Conservation (phyloP, 1,140 invertebrate species). For the Andrena cerasifolii region DNA sequence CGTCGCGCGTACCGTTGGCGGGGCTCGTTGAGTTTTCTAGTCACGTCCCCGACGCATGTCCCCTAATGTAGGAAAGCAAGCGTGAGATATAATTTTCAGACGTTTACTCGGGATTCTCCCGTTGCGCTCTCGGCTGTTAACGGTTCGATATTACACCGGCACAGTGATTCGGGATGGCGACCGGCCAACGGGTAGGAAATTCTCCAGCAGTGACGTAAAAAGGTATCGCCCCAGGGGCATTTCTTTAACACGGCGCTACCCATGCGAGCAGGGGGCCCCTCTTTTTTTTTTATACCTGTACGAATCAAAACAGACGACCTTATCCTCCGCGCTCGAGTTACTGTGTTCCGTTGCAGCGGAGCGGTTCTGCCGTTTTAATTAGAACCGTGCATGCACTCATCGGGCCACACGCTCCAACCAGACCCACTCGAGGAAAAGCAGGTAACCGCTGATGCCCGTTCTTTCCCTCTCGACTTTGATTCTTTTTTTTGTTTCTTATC, state of each 20-base stretch:
- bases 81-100: slow-evolving; percentile 31
- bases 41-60: slow-evolving; percentile 2
- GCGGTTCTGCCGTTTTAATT: neutral
- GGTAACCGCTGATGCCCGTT: too few relatives aligned
- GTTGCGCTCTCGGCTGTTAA: slow-evolving; percentile 61
- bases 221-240: slow-evolving; percentile 62
- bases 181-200: slow-evolving; percentile 68
- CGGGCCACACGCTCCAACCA: too few relatives aligned
- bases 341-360: neutral
- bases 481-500: too few relatives aligned
- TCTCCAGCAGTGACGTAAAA: slow-evolving; percentile 74
- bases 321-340: neutral
- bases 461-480: too few relatives aligned
- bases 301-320: slow-evolving; percentile 20
- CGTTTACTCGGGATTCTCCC: slow-evolving; percentile 50
- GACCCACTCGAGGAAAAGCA: too few relatives aligned
- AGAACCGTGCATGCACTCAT: neutral
- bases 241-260: slow-evolving; percentile 70
- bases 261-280: neutral
- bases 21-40: slow-evolving; percentile 4
- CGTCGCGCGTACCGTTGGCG: neutral
- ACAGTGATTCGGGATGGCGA: slow-evolving; percentile 49
- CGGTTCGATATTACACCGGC: slow-evolving; percentile 63
- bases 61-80: slow-evolving; percentile 9
- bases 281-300: neutral